Conservation (phyloP, 2,888 invertebrate genomes). For the Liposcelis brunnea region DNA sequence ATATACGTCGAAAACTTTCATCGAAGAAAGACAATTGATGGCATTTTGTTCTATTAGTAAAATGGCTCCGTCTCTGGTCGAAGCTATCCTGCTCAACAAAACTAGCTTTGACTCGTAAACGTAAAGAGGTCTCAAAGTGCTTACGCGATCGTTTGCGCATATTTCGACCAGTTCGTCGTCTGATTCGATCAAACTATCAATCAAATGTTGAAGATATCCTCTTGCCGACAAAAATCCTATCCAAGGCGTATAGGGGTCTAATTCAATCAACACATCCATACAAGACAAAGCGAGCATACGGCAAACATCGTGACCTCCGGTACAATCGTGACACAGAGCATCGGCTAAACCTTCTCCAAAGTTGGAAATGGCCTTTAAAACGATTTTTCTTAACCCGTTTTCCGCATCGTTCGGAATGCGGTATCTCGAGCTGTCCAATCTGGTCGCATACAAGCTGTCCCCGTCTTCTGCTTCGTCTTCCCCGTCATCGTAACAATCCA, state of each 20-base stretch:
- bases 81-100: conserved; percentile 51
- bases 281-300: conserved; percentile 69
- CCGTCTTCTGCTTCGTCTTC: conserved; percentile 9
- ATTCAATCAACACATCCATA: conserved; percentile 57
- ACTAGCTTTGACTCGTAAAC: conserved; percentile 80
- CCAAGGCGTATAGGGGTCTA: conserved; percentile 52
- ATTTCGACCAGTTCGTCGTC: conserved; percentile 41
- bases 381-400: conserved; percentile 35
- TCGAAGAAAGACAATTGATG: conserved; percentile 42
- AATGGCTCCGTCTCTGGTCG: conserved; percentile 46
- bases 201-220: conserved; percentile 60
- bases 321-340: conserved; percentile 68
- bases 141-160: conserved; percentile 30
- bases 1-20: conserved; percentile 53
- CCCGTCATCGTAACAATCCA: conserved; percentile 18
- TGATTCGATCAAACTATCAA: conserved; percentile 60
- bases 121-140: conserved; percentile 57
- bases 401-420: background rate
- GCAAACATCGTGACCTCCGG: conserved; percentile 75
- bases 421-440: conserved; percentile 19
- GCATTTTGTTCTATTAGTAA: conserved; percentile 40
- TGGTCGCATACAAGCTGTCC: background rate
- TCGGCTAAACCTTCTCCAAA: conserved; percentile 71
- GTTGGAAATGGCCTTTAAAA: conserved; percentile 31
- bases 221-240: conserved; percentile 39